These are phyloP conservation scores for Geopemphigus sp. DNA, from an alignment of 1,140 invertebrate species.

Conservation along the genomic window DNA sequence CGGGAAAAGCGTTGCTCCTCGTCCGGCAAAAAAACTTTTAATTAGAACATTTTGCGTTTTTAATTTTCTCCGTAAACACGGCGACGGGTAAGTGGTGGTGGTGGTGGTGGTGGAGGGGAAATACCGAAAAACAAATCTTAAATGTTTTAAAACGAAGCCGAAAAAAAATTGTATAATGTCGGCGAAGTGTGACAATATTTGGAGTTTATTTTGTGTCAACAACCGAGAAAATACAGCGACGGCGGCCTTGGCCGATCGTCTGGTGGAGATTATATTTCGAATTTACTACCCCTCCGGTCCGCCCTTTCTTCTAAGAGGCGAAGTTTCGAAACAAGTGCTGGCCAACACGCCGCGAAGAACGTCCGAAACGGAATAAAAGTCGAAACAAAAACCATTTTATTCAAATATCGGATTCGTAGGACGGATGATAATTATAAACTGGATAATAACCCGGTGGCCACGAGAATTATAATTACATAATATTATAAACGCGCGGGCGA, in stretches of 20 bases:
- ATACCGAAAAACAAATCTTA: slow-evolving; percentile 16
- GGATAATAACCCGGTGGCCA: too few relatives aligned
- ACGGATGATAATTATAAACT: too few relatives aligned
- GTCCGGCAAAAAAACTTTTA: slow-evolving; percentile 32
- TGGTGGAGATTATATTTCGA: slow-evolving; percentile 1
- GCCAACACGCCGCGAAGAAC: background rate
- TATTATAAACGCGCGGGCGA: too few relatives aligned
- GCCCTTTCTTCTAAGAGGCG: too few relatives aligned
- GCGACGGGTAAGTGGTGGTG: background rate
- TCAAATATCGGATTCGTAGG: too few relatives aligned
- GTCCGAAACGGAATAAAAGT: too few relatives aligned
- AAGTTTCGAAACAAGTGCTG: slow-evolving; percentile 6
- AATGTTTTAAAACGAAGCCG: background rate
- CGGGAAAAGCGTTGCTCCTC: slow-evolving; percentile 4
- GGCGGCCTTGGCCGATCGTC: slow-evolving; percentile 4
- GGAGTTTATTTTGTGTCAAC: slow-evolving; percentile 20
- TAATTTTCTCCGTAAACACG: slow-evolving; percentile 20
- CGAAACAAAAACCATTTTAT: too few relatives aligned
- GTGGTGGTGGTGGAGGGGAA: too few relatives aligned
- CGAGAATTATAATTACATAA: too few relatives aligned
- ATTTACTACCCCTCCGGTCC: background rate
- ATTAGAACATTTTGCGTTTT: slow-evolving; percentile 37
- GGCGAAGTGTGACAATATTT: slow-evolving; percentile 39
- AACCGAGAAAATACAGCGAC: background rate
- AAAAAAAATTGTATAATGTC: background rate